Evolutionary conservation across 2,888 invertebrate species (phyloP).

Genomic region (Syrphus vitripennis): DNA sequence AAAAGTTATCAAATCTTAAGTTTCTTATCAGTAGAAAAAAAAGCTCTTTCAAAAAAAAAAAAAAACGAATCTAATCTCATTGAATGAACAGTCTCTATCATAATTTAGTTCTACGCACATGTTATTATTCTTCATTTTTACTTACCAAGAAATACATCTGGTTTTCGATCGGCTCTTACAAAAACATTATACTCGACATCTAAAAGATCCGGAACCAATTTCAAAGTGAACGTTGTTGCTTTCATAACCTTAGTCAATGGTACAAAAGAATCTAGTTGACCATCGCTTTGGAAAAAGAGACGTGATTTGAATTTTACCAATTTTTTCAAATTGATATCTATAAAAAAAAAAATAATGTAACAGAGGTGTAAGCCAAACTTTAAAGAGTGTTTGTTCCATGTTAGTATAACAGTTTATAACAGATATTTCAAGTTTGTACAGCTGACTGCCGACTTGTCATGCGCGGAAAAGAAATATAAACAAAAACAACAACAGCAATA

Average conservation of each 20-base stretch:
- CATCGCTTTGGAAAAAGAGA: constrained; percentile 71
- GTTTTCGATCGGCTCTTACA: constrained; percentile 79
- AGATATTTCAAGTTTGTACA: constrained; percentile 33
- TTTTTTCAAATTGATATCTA: constrained; percentile 79
- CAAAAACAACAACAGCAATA: constrained; percentile 37
- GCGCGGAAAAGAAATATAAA: constrained; percentile 61
- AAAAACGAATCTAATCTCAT: background rate
- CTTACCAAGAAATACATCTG: constrained; percentile 78
- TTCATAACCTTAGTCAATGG: constrained; percentile 78
- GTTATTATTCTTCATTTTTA: background rate
- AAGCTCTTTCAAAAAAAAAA: background rate
- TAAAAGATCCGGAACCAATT: constrained; percentile 75
- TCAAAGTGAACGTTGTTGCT: constrained; percentile 75
- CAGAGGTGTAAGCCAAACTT: constrained; percentile 35
- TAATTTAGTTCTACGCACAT: background rate
- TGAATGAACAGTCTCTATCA: background rate
- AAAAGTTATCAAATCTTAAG: constrained; percentile 61
- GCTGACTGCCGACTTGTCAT: constrained; percentile 60
- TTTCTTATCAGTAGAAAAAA: constrained; percentile 43
- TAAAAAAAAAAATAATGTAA: constrained; percentile 21
- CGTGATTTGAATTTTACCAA: constrained; percentile 77
- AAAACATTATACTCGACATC: constrained; percentile 76
- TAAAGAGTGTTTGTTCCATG: background rate
- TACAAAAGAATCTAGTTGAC: constrained; percentile 77
- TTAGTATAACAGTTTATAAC: constrained; percentile 67